Evolutionary conservation across 2,888 invertebrate species (phyloP).

Genomic region (Drosophila kambysellisi): DNA sequence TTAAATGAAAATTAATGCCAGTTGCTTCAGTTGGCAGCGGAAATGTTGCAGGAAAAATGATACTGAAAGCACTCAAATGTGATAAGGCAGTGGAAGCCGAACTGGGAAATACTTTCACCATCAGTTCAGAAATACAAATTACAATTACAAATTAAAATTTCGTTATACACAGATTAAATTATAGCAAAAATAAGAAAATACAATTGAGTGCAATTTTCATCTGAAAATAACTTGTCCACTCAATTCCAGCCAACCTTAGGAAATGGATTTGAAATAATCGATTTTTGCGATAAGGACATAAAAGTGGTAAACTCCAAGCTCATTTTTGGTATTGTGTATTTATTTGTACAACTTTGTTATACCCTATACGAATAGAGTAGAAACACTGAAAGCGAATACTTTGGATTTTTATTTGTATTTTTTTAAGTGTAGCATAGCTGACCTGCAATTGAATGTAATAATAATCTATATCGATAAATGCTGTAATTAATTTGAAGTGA

Average conservation of each 20-base stretch:
- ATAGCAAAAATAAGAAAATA: background rate
- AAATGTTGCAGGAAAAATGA: slow-evolving; percentile 33
- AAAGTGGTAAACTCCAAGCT: background rate
- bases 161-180: background rate
- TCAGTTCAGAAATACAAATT: background rate
- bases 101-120: background rate
- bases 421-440: slow-evolving; percentile 14
- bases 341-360: background rate
- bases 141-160: background rate
- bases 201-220: background rate
- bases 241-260: background rate
- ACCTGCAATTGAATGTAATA: slow-evolving; percentile 31
- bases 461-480: slow-evolving; percentile 35
- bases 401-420: background rate
- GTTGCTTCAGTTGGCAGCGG: slow-evolving; percentile 31
- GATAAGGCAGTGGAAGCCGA: background rate
- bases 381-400: background rate
- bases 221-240: background rate
- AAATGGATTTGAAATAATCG: background rate
- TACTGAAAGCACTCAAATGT: slow-evolving; percentile 3
- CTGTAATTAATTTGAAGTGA: slow-evolving; percentile 16
- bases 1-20: slow-evolving; percentile 76
- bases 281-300: background rate
- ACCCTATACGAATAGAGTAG: background rate
- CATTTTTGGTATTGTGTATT: background rate